These are phyloP conservation scores for Phytoseiulus persimilis DNA, from an alignment of 2,888 invertebrate species.

Conservation along the genomic window DNA sequence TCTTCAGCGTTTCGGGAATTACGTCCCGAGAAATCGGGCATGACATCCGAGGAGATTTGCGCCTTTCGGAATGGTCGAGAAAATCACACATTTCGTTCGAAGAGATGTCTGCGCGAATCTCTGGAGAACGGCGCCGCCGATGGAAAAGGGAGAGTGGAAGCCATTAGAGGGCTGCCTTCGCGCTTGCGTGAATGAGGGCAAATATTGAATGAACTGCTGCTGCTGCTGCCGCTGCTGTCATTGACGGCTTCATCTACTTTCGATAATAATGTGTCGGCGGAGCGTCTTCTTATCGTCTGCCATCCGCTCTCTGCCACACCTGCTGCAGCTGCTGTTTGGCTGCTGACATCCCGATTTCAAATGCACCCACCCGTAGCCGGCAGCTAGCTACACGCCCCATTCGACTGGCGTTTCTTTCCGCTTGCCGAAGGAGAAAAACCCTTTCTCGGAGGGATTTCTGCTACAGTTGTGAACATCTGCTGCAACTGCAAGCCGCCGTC, in stretches of 20 bases:
- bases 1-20: neutral
- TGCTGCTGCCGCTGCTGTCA: neutral
- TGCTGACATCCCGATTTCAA: slow-evolving; percentile 1
- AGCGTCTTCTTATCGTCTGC: neutral
- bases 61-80: neutral
- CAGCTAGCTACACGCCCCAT: neutral
- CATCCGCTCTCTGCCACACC: neutral
- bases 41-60: neutral
- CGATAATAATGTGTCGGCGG: neutral
- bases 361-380: neutral
- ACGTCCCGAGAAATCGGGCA: neutral
- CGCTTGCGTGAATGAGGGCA: neutral
- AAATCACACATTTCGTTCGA: neutral
- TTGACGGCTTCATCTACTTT: neutral
- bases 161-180: neutral
- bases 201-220: neutral
- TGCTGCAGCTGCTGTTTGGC: neutral
- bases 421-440: neutral
- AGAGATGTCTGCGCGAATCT: neutral
- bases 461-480: neutral
- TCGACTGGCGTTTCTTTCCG: neutral
- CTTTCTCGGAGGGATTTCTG: neutral
- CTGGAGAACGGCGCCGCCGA: neutral
- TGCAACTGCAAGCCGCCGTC: neutral
- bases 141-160: neutral